Percentiles rank a stretch among this genome's conserved stretches.
These are phyloP conservation scores for Monochamus saltuarius DNA, from an alignment of 1,140 invertebrate genomes.

Conservation along the genomic window DNA sequence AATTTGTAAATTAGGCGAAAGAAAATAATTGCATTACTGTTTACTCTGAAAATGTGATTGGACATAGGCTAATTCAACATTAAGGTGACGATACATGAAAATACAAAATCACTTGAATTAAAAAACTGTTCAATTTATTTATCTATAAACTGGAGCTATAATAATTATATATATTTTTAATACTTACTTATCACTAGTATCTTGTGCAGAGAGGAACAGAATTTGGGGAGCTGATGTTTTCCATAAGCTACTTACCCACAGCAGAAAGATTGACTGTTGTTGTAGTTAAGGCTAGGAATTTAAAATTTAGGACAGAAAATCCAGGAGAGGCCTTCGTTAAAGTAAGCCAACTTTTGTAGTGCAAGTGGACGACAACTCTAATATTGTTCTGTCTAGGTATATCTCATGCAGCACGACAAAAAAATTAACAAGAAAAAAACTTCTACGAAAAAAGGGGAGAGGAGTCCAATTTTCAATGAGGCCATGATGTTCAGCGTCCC, in stretches of 20 bases:
- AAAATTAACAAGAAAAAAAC: conserved; percentile 78
- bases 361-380: neutral
- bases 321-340: conserved; percentile 59
- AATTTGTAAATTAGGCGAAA: too few species aligned
- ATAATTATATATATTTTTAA: too few species aligned
- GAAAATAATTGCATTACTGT: too few species aligned
- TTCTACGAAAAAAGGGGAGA: conserved; percentile 67
- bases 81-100: too few species aligned
- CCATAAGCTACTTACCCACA: conserved; percentile 75
- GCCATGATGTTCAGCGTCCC: conserved; percentile 78
- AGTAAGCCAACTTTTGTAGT: conserved; percentile 44
- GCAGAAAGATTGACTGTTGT: conserved; percentile 79
- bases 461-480: conserved; percentile 76
- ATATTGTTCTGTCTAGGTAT: conserved; percentile 59
- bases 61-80: too few species aligned
- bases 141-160: too few species aligned
- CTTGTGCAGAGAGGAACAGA: conserved; percentile 53
- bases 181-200: too few species aligned
- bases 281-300: conserved; percentile 76
- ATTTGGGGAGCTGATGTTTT: conserved; percentile 78
- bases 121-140: too few species aligned
- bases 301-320: conserved; percentile 55
- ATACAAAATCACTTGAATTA: too few species aligned
- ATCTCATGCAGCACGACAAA: conserved; percentile 72
- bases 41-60: too few species aligned